Conservation (phyloP, 1,140 invertebrate species). For the Caenorhabditis remanei region DNA sequence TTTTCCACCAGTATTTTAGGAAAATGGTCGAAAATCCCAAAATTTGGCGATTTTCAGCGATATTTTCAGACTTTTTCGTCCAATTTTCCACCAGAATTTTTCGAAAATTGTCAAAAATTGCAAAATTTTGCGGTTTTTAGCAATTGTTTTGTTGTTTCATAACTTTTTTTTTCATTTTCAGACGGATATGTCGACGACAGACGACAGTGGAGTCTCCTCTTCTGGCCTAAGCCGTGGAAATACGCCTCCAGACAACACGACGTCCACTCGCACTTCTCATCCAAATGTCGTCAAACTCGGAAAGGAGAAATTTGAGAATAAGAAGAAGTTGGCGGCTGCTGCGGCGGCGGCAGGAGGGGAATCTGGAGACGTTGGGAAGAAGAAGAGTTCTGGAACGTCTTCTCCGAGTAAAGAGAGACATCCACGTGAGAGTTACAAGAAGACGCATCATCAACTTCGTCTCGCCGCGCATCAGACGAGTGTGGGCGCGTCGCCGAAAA, state of each 20-base stretch:
- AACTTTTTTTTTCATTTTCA: not conserved
- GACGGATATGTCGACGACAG: not conserved
- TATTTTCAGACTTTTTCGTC: too few relatives aligned
- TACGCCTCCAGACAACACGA: not conserved
- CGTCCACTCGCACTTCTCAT: too few relatives aligned
- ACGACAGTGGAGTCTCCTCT: constrained; percentile 1
- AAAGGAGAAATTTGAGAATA: not conserved
- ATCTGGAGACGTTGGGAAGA: not conserved
- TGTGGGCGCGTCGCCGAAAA: not conserved
- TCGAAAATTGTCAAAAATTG: too few relatives aligned
- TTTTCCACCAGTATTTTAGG: too few relatives aligned
- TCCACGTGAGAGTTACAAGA: not conserved
- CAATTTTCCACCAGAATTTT: too few relatives aligned
- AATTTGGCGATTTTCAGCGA: too few relatives aligned
- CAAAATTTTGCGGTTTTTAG: too few relatives aligned
- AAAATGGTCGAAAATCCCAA: too few relatives aligned
- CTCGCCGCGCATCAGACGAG: not conserved
- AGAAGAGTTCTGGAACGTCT: not conserved
- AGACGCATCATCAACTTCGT: not conserved
- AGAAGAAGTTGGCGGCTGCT: not conserved
- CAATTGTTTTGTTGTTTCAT: too few relatives aligned
- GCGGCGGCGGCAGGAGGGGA: not conserved
- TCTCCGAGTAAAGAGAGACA: constrained; percentile 1
- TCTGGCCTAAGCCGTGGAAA: not conserved
- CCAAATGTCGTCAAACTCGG: too few relatives aligned